Conservation (phyloP, 1,140 invertebrate species). For the Aporrectodea caliginosa region DNA sequence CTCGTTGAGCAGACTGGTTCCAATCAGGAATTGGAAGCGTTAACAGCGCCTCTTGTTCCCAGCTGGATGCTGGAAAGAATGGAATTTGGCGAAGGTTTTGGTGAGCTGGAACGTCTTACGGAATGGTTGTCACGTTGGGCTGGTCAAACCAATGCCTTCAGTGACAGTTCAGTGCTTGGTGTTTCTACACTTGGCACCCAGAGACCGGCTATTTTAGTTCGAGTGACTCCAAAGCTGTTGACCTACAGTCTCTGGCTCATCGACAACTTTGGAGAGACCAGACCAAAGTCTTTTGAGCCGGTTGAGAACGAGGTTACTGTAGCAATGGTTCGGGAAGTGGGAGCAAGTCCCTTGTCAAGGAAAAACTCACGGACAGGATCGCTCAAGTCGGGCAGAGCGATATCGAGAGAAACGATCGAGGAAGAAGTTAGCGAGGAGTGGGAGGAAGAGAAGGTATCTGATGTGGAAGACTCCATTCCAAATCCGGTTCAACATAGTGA, state of each 20-base stretch:
- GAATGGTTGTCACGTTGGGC: slow-evolving; percentile 50
- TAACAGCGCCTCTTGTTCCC: background rate
- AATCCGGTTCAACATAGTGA: background rate
- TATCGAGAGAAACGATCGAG: too few relatives aligned
- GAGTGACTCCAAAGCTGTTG: slow-evolving; percentile 16
- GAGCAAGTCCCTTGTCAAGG: background rate
- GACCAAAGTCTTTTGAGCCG: background rate
- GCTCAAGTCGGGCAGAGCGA: background rate
- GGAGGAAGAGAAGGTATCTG: background rate
- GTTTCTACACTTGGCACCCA: background rate
- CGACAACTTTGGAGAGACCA: slow-evolving; percentile 7
- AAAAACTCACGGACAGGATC: background rate
- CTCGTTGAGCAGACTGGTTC: background rate
- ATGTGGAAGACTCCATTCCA: background rate
- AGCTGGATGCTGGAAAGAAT: slow-evolving; percentile 25
- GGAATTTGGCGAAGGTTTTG: slow-evolving; percentile 6
- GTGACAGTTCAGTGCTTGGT: slow-evolving; percentile 24
- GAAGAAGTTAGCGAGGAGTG: background rate
- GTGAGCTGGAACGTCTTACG: slow-evolving; percentile 36
- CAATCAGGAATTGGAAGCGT: background rate
- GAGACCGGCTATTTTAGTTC: slow-evolving; percentile 9
- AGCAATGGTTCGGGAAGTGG: background rate
- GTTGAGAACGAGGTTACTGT: slow-evolving; percentile 9
- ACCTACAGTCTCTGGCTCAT: slow-evolving; percentile 27
- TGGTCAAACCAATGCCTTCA: slow-evolving; percentile 43